Percentiles rank a stretch among this genome's conserved stretches.
phyloP scores from a whole-genome alignment of 1,140 invertebrate genomes.

The Anadara kagoshimensis region DNA sequence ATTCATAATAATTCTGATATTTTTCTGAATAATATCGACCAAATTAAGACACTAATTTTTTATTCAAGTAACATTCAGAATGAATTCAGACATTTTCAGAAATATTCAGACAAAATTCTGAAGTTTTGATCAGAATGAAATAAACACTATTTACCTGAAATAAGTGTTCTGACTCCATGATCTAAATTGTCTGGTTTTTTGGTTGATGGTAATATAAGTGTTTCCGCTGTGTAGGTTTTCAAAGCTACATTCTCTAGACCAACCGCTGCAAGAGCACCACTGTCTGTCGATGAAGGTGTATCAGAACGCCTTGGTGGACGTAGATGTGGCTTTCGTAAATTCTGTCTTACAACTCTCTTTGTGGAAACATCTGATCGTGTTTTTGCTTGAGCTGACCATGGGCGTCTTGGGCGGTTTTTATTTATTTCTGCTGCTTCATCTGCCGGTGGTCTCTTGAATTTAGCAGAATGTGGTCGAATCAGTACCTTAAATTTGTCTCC shows the following conservation, averaged over 20 bases:
- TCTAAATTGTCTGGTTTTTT: slow-evolving; percentile 7
- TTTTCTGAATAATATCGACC: too few relatives aligned
- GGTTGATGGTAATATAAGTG: too few relatives aligned
- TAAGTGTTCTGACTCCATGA: slow-evolving; percentile 26
- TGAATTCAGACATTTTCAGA: too few relatives aligned
- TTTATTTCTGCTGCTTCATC: neutral
- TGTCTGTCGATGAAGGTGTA: neutral
- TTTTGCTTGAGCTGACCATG: slow-evolving; percentile 53
- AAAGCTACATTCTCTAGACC: slow-evolving; percentile 4
- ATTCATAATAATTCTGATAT: too few relatives aligned
- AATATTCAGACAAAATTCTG: too few relatives aligned
- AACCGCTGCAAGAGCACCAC: neutral
- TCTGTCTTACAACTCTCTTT: slow-evolving; percentile 39
- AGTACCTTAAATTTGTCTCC: too few relatives aligned
- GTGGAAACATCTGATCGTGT: slow-evolving; percentile 22
- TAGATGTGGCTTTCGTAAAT: slow-evolving; percentile 44
- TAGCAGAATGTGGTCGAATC: slow-evolving; percentile 32
- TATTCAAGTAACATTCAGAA: too few relatives aligned
- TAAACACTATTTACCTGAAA: slow-evolving; percentile 21
- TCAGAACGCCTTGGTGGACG: slow-evolving; percentile 33
- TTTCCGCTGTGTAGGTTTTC: too few relatives aligned
- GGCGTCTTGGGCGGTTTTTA: slow-evolving; percentile 24
- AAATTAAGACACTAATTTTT: too few relatives aligned
- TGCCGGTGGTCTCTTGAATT: slow-evolving; percentile 20
- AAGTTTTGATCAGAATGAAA: too few relatives aligned